Evolutionary conservation across 2,888 invertebrate genomes (phyloP), one percentile per base, ranked within the genome.

Genomic region (Habrosyne pyritoides): DNA sequence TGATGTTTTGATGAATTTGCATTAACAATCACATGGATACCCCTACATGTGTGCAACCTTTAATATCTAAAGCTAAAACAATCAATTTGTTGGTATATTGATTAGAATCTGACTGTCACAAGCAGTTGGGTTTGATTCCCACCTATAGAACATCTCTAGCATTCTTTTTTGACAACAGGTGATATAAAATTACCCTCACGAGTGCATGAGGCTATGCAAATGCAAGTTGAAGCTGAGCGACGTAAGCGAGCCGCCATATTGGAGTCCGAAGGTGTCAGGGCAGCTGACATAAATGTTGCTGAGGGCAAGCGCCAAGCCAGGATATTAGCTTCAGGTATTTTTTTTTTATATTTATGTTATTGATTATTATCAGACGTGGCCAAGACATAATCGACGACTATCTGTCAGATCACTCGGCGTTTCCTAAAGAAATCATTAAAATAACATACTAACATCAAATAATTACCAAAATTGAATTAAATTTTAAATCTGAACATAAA

Each of bases 211-310:
- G 99, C 99, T 0, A 99, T 99, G 99, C 99, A 99, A 88, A 99
- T 99, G 99, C 99, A 99, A 93, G 99, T 99, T 0, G 99, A 99
- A 89, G 99, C 99, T 0, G 99, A 99, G 85, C 92, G 99, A 54
- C 96, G 96, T 79, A 99, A 99, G 84, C 93, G 99, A 66, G 99
- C 99, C 0, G 97, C 98, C 14, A 97, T 99, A 77, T 93, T 99
- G 63, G 99, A 99, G 84, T 99, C 99, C 0, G 99, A 99, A 92
- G 99, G 99, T 81, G 94, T 95, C 10, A 93, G 97, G 24, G 96
- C 96, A 66, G 97, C 97, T 0, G 98, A 99, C 64, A 98, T 99
- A 57, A 99, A 99, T 87, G 97, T 99, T 6, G 99, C 99, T 0
- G 98, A 99, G 87, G 99, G 99, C 78, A 97, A 98, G 89, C 95